Evolutionary conservation across 2,113 vertebrate species (phyloP).

Genomic region (Colius striatus): DNA sequence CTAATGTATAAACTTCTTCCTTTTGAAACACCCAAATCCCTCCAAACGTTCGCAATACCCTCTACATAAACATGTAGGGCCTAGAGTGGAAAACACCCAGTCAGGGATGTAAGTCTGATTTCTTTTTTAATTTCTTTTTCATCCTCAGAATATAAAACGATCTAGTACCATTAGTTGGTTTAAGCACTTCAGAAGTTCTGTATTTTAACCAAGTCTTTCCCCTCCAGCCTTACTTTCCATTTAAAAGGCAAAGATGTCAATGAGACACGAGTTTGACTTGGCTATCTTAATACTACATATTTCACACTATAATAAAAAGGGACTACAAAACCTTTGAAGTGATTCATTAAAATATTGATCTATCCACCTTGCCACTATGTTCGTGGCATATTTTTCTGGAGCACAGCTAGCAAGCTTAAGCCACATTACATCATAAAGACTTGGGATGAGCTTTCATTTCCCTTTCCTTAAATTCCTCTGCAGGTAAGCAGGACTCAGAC

Average conservation of each 20-base stretch:
- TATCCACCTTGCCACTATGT: background rate
- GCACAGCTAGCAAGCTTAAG: background rate
- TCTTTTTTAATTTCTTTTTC: slow-evolving; percentile 61
- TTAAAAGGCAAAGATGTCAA: slow-evolving; percentile 18
- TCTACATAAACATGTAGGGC: slow-evolving; percentile 82
- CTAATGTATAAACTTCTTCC: slow-evolving; percentile 99
- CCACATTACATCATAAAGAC: background rate
- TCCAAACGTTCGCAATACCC: slow-evolving; percentile 83
- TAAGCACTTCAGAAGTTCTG: slow-evolving; percentile 62
- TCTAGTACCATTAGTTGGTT: slow-evolving; percentile 54
- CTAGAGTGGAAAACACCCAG: slow-evolving; percentile 71
- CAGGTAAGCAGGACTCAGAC: background rate
- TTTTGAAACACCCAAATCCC: slow-evolving; percentile 93
- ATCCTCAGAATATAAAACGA: slow-evolving; percentile 57
- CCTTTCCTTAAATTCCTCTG: background rate
- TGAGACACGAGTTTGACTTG: background rate
- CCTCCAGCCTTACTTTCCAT: slow-evolving; percentile 54
- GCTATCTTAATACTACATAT: slow-evolving; percentile 24
- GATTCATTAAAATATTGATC: slow-evolving; percentile 17
- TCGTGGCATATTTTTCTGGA: background rate
- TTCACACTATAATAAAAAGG: slow-evolving; percentile 10
- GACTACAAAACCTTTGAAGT: background rate
- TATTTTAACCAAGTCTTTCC: slow-evolving; percentile 65
- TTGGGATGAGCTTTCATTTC: background rate
- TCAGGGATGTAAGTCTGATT: slow-evolving; percentile 61